Percentiles rank a stretch among this genome's conserved stretches.
phyloP scores from a whole-genome alignment of 2,888 invertebrate species.

The Pedicia rivosa region DNA sequence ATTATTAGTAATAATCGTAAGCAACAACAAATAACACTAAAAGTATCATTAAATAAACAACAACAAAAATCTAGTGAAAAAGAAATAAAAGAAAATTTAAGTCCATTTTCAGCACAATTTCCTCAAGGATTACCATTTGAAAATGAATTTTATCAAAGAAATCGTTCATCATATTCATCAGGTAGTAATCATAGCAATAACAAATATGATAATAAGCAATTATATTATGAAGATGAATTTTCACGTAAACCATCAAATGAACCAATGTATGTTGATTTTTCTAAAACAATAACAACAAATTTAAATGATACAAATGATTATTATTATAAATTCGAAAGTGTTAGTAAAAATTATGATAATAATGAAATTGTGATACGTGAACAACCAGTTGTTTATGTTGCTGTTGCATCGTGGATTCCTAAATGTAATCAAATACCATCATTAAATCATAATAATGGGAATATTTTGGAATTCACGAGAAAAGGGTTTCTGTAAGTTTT shows the following conservation, averaged over 20 bases:
- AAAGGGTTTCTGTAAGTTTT: slow-evolving; percentile 26
- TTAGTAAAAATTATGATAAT: slow-evolving; percentile 9
- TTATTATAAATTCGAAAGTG: slow-evolving; percentile 14
- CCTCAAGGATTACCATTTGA: slow-evolving; percentile 30
- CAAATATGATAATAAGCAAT: slow-evolving; percentile 4
- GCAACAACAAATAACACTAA: background rate
- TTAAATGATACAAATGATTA: slow-evolving; percentile 9
- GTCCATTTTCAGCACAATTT: slow-evolving; percentile 28
- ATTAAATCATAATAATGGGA: too few species aligned
- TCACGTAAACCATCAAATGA: slow-evolving; percentile 29
- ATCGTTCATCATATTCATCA: slow-evolving; percentile 21
- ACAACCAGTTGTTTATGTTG: slow-evolving; percentile 49
- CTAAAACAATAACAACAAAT: slow-evolving; percentile 21
- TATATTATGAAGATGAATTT: slow-evolving; percentile 24
- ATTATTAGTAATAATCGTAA: background rate
- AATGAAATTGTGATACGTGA: slow-evolving; percentile 11
- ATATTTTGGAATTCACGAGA: slow-evolving; percentile 29
- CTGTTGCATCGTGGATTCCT: slow-evolving; percentile 59
- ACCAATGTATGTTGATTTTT: slow-evolving; percentile 30
- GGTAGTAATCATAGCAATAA: slow-evolving; percentile 4
- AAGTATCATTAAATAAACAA: background rate
- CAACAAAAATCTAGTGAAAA: background rate
- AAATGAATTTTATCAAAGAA: slow-evolving; percentile 22
- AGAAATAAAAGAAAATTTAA: slow-evolving; percentile 9
- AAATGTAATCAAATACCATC: slow-evolving; percentile 37